A percentile compares a stretch with the other conserved stretches of the same genome.
These are phyloP conservation scores for Propithecus coquereli DNA, from an alignment of 2,113 vertebrate genomes.

Conservation along the genomic window DNA sequence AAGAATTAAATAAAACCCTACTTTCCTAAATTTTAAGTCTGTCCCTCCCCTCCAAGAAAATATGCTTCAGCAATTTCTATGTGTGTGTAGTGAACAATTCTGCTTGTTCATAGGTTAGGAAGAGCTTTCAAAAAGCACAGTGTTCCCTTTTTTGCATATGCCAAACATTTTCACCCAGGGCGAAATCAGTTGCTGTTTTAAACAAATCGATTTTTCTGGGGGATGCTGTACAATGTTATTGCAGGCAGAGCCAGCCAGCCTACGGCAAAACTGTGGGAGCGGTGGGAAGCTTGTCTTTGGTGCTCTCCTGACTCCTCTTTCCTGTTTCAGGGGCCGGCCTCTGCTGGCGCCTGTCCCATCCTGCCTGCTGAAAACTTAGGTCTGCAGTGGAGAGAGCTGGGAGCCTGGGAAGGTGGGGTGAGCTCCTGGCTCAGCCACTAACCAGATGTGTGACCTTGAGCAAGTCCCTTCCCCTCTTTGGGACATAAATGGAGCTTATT, in stretches of 20 bases:
- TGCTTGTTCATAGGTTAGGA: slow-evolving; percentile 4
- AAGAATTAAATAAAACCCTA: slow-evolving; percentile 38
- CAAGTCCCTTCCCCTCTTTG: background rate
- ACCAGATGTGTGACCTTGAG: background rate
- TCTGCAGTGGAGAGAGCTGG: background rate
- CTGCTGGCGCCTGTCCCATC: background rate
- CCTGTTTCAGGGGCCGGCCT: background rate
- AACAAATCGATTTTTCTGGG: slow-evolving; percentile 72
- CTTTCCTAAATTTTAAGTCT: slow-evolving; percentile 45
- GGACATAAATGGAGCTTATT: background rate
- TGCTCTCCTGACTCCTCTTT: background rate
- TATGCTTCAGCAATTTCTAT: background rate
- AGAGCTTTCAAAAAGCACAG: slow-evolving; percentile 36
- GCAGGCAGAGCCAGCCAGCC: slow-evolving; percentile 54
- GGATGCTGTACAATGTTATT: slow-evolving; percentile 58
- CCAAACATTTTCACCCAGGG: slow-evolving; percentile 65
- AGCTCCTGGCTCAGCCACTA: background rate
- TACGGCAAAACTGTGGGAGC: slow-evolving; percentile 12
- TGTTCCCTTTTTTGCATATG: slow-evolving; percentile 45
- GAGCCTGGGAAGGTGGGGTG: background rate
- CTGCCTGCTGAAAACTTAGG: background rate
- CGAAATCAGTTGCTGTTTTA: slow-evolving; percentile 67
- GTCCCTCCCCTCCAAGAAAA: slow-evolving; percentile 17
- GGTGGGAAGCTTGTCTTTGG: background rate
- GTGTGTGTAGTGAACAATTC: background rate